Conservation (phyloP, 2,888 invertebrate species). For the Limnephilus lunatus region DNA sequence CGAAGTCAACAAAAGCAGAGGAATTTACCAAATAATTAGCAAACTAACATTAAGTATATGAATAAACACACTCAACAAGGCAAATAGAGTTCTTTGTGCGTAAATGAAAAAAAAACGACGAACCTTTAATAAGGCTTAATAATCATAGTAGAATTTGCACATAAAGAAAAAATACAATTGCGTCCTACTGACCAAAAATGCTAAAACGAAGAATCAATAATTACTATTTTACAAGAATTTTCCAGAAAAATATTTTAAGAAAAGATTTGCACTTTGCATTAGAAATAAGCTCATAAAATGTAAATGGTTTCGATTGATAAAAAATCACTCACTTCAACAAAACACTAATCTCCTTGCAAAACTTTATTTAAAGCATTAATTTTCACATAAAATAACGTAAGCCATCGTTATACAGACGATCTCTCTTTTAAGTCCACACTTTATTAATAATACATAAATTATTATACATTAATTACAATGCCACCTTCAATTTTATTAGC, state of each 20-base stretch:
- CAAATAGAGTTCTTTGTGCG: not conserved
- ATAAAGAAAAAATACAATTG: not conserved
- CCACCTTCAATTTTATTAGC: slow-evolving; percentile 32
- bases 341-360: slow-evolving; percentile 2
- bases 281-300: not conserved
- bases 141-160: not conserved
- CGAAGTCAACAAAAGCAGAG: not conserved
- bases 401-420: not conserved
- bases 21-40: slow-evolving; percentile 22
- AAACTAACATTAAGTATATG: not conserved
- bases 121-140: not conserved
- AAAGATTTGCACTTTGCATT: not conserved
- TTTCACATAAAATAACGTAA: not conserved
- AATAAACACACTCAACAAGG: not conserved
- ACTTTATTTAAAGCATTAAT: not conserved
- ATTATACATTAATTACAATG: not conserved
- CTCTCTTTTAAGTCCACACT: not conserved
- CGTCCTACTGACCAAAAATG: not conserved
- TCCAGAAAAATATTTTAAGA: not conserved
- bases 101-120: not conserved
- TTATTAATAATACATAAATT: not conserved
- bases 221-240: not conserved
- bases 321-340: not conserved
- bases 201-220: not conserved
- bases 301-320: not conserved